Evolutionary conservation across 2,113 vertebrate genomes (phyloP), one percentile per base, ranked within the genome.

Genomic region (Dryoscopus gambensis): DNA sequence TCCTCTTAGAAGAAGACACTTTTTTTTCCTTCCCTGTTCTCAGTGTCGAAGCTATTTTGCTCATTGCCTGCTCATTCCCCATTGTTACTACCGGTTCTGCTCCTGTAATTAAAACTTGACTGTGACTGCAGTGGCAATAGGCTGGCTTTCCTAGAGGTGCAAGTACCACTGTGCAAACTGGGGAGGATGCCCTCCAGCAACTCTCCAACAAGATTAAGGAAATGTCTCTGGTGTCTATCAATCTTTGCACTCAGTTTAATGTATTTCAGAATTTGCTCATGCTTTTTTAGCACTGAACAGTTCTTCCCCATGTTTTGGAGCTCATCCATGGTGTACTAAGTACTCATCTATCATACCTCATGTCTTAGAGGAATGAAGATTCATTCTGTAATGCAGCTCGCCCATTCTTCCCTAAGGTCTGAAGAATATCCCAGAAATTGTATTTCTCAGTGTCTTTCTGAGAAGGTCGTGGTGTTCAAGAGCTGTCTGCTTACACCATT

Each of bases 211-310:
- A 92, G 91, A 97, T 97, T 95, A 96, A 95, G 91, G 80, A 87
- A 93, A 87, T 24, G 91, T 96, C 95, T 92, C 94, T 87, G 60
- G 93, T 95, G 96, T 84, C 94, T 92, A 90, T 96, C 95, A 95
- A 92, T 97, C 95, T 95, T 78, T 89, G 80, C 76, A 37, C 81
- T 60, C 0, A 2, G 84, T 87, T 91, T 96, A 95, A 95, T 91
- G 84, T 87, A 89, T 96, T 92, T 92, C 89, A 94, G 93, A 87
- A 94, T 94, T 96, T 89, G 77, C 74, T 95, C 81, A 35, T 27
- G 77, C 75, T 90, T 83, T 92, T 84, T 90, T 75, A 91, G 91
- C 69, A 64, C 56, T 82, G 86, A 95, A 87, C 89, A 87, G 77
- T 82, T 82, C 93, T 87, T 89, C 46, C 70, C 50, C 37, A 22